Conservation (phyloP, 2,113 vertebrate species). For the Percopsis transmontana region DNA sequence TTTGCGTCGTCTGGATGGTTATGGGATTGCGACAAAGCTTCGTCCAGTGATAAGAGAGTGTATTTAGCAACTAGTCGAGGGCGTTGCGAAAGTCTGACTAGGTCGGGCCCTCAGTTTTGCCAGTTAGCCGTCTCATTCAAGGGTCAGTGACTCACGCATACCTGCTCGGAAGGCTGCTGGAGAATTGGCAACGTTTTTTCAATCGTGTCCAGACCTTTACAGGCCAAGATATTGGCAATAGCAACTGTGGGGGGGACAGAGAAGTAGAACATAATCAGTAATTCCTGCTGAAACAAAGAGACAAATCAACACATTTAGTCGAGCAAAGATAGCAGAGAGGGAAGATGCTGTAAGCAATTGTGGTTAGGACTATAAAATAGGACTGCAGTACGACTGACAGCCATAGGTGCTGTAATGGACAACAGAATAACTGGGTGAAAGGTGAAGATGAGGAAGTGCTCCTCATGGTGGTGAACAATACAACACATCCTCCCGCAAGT, state of each 20-base stretch:
- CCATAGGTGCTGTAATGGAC: no score
- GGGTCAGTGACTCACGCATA: constrained; percentile 39
- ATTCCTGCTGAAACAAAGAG: background rate
- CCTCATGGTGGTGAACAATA: no score
- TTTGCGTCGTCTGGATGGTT: background rate
- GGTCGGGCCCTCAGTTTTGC: background rate
- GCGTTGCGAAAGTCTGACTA: background rate
- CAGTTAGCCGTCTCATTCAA: background rate
- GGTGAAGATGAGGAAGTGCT: constrained; percentile 24
- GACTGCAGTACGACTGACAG: no score
- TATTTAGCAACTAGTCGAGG: no score
- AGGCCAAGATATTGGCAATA: constrained; percentile 88
- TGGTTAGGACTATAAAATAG: no score
- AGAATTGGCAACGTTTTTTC: constrained; percentile 90
- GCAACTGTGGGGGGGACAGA: constrained; percentile 73
- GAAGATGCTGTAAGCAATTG: no score
- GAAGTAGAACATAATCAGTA: background rate
- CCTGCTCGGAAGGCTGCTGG: constrained; percentile 86
- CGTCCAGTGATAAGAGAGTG: background rate
- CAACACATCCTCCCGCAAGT: no score
- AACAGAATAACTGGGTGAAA: constrained; percentile 44
- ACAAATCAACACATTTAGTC: background rate
- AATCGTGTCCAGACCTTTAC: constrained; percentile 90
- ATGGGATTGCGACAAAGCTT: constrained; percentile 17
- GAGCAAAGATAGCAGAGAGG: no score